A percentile compares a stretch with the other conserved stretches of the same genome.
phyloP scores from a whole-genome alignment of 2,797 vertebrate species.

The Capromys pilorides region DNA sequence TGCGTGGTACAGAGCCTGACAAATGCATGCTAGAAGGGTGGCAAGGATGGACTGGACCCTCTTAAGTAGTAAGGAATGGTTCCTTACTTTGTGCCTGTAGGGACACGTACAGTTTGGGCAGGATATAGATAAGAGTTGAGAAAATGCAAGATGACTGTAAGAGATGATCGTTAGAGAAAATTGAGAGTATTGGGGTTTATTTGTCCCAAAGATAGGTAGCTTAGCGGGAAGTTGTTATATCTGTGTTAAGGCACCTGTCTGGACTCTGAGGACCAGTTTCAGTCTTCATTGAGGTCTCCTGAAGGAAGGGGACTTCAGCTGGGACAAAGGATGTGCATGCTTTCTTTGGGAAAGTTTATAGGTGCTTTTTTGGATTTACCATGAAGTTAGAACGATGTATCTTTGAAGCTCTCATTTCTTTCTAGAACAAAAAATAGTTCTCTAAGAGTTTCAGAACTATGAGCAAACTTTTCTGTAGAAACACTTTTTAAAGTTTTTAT shows the following conservation, averaged over 20 bases:
- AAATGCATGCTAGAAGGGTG: background rate
- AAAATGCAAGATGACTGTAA: conserved; percentile 2
- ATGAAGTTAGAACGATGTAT: conserved; percentile 2
- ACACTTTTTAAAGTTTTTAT: conserved; percentile 1
- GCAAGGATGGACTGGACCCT: background rate
- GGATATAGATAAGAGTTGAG: conserved; percentile 39
- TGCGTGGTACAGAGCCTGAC: background rate
- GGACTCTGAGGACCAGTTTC: background rate
- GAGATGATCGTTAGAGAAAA: conserved; percentile 45
- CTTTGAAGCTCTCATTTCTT: conserved; percentile 37
- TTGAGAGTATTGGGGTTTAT: conserved; percentile 21
- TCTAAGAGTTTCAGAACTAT: conserved; percentile 2
- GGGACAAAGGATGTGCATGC: background rate
- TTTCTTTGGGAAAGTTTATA: background rate
- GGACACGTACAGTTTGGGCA: background rate
- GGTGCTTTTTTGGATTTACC: conserved; percentile 41
- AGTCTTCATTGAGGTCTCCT: background rate
- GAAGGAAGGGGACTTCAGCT: background rate
- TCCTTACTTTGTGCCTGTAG: background rate
- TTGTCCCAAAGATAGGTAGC: conserved; percentile 32
- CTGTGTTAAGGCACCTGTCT: background rate
- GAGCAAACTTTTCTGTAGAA: conserved; percentile 26
- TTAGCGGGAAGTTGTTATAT: background rate
- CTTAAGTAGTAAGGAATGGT: background rate
- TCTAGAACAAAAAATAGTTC: conserved; percentile 43